Conservation (phyloP, 2,888 invertebrate genomes). For the Sialis fuliginosa region DNA sequence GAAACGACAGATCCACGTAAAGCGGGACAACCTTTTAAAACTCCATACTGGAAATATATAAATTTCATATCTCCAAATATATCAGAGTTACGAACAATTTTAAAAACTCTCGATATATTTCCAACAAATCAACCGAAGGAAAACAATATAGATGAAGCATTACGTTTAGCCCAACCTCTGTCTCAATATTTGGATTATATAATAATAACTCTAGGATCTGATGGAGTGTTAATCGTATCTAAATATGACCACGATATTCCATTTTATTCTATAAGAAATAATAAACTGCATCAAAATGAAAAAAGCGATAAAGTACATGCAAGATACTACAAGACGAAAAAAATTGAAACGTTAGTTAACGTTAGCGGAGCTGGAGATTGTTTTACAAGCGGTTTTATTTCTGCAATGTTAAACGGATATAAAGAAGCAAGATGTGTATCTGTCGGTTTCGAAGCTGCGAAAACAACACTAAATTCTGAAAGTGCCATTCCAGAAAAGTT, state of each 20-base stretch:
- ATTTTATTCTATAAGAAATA: slow-evolving; percentile 11
- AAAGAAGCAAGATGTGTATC: slow-evolving; percentile 38
- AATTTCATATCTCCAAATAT: slow-evolving; percentile 64
- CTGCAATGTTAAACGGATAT: slow-evolving; percentile 36
- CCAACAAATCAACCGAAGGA: background rate
- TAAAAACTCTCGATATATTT: slow-evolving; percentile 26
- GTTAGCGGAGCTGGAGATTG: slow-evolving; percentile 78
- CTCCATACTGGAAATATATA: slow-evolving; percentile 26
- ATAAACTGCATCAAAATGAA: slow-evolving; percentile 4
- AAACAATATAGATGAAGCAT: background rate
- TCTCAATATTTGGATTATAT: slow-evolving; percentile 33
- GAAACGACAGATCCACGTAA: slow-evolving; percentile 76
- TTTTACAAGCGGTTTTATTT: slow-evolving; percentile 50
- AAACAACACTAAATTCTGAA: slow-evolving; percentile 34
- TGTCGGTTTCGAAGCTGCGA: slow-evolving; percentile 43
- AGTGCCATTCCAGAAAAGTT: slow-evolving; percentile 37
- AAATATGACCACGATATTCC: slow-evolving; percentile 15
- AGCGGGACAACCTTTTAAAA: slow-evolving; percentile 49
- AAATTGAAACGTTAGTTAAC: slow-evolving; percentile 34
- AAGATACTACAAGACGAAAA: slow-evolving; percentile 27
- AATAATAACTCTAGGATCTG: slow-evolving; percentile 41
- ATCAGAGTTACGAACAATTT: slow-evolving; percentile 54
- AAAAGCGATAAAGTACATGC: slow-evolving; percentile 11
- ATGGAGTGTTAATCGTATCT: slow-evolving; percentile 36
- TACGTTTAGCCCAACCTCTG: slow-evolving; percentile 17